Evolutionary conservation across 2,113 vertebrate genomes (phyloP).

Genomic region (Tupaia chinensis): DNA sequence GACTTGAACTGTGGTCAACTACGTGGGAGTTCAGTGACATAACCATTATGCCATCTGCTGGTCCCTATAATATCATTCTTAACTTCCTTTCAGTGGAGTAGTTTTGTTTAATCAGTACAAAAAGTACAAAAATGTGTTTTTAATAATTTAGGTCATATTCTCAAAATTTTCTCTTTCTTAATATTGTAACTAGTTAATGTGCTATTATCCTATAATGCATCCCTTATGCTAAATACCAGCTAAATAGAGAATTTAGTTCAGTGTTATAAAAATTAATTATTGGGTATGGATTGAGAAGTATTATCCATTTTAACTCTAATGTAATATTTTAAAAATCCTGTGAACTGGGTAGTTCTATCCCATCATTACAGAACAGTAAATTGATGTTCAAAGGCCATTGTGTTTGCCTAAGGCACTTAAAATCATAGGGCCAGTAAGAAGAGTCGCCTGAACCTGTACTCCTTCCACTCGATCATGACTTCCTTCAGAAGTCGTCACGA

Average conservation of each 20-base stretch:
- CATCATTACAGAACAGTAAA: neutral
- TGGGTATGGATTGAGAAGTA: neutral
- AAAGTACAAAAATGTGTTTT: neutral
- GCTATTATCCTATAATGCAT: neutral
- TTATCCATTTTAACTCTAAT: neutral
- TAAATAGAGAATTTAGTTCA: neutral
- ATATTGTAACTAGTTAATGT: neutral
- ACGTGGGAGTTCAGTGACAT: no score
- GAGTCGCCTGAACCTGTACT: neutral
- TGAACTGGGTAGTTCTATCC: neutral
- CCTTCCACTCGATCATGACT: neutral
- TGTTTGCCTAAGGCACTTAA: slow-evolving; percentile 8
- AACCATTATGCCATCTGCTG: no score
- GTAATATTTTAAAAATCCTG: neutral
- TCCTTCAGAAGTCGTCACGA: neutral
- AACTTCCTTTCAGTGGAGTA: neutral
- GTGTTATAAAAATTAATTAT: neutral
- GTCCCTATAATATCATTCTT: neutral
- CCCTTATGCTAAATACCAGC: neutral
- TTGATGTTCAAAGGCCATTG: neutral
- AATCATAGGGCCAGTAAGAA: neutral
- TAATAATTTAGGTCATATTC: slow-evolving; percentile 32
- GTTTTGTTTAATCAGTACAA: neutral
- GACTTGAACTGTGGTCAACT: no score
- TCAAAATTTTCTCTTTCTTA: slow-evolving; percentile 11